Percentiles rank a stretch among this genome's conserved stretches.
Conservation (phyloP, 1,140 invertebrate species). For the Drosophila jambulina region DNA sequence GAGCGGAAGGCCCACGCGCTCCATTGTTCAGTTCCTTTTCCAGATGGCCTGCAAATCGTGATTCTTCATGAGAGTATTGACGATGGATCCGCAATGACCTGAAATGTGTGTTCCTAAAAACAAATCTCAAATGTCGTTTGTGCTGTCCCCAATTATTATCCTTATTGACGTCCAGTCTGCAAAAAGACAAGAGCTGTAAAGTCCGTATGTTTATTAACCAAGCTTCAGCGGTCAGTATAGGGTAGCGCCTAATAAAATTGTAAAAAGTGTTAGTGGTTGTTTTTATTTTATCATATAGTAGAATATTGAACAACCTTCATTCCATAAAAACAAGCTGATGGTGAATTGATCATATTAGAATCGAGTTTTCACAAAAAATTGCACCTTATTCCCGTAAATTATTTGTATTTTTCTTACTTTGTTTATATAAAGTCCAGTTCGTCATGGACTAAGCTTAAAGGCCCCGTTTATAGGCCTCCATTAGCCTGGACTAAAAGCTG, state of each 20-base stretch:
- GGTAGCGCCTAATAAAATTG: slow-evolving; percentile 5
- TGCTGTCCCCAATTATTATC: slow-evolving; percentile 18
- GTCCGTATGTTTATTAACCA: not conserved
- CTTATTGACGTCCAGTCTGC: slow-evolving; percentile 12
- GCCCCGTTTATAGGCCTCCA: slow-evolving; percentile 23
- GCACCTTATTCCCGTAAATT: not conserved
- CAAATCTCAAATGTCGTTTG: slow-evolving; percentile 5
- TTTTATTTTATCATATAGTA: no score
- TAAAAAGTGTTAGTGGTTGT: not conserved
- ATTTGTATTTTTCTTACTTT: not conserved
- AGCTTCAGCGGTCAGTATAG: not conserved
- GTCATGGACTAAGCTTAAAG: not conserved
- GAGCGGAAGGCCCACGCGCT: slow-evolving; percentile 88
- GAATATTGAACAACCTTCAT: no score
- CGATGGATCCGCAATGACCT: slow-evolving; percentile 3
- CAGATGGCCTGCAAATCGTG: slow-evolving; percentile 85
- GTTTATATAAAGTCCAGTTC: not conserved
- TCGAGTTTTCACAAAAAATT: no score
- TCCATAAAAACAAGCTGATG: no score
- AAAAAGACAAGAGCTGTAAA: not conserved
- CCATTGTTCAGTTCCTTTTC: slow-evolving; percentile 87
- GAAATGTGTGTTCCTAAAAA: not conserved
- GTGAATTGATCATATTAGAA: no score
- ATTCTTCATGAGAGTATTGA: not conserved
- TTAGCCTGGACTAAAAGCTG: slow-evolving; percentile 39